Evolutionary conservation across 2,113 vertebrate genomes (phyloP).

Genomic region (Sprattus sprattus): DNA sequence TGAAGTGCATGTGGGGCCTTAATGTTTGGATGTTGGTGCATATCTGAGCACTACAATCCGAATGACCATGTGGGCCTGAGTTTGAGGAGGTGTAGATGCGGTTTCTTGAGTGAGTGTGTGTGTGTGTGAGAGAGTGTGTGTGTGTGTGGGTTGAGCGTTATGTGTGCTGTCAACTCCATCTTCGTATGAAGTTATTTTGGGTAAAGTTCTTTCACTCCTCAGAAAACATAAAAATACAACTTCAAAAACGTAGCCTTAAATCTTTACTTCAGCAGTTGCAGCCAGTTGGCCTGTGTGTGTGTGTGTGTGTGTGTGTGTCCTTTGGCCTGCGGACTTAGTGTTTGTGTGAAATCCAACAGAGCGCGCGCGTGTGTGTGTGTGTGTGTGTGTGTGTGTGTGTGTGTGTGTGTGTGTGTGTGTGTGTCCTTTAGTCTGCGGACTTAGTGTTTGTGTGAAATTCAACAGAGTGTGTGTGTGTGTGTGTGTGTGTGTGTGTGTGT

Average conservation of each 20-base stretch:
- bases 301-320: slow-evolving; percentile 32
- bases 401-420: not conserved
- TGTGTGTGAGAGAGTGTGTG: not conserved
- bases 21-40: not conserved
- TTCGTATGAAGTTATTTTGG: slow-evolving; percentile 26
- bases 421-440: slow-evolving; percentile 18
- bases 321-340: slow-evolving; percentile 14
- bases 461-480: slow-evolving; percentile 32
- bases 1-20: not conserved
- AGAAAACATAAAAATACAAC: slow-evolving; percentile 6
- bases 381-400: not conserved
- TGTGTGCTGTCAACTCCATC: slow-evolving; percentile 47
- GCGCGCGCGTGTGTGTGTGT: too few relatives aligned
- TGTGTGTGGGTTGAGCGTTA: not conserved
- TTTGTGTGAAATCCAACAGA: not conserved
- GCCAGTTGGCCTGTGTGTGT: slow-evolving; percentile 8
- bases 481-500: slow-evolving; percentile 30
- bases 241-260: not conserved
- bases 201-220: not conserved
- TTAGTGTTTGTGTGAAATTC: slow-evolving; percentile 39
- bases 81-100: not conserved
- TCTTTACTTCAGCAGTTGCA: not conserved
- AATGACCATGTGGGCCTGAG: not conserved
- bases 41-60: not conserved
- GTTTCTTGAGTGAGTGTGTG: not conserved